Percentiles rank a stretch among this genome's conserved stretches.
These are phyloP conservation scores for Phoenicopterus ruber DNA, from an alignment of 2,113 vertebrate species.

Conservation along the genomic window DNA sequence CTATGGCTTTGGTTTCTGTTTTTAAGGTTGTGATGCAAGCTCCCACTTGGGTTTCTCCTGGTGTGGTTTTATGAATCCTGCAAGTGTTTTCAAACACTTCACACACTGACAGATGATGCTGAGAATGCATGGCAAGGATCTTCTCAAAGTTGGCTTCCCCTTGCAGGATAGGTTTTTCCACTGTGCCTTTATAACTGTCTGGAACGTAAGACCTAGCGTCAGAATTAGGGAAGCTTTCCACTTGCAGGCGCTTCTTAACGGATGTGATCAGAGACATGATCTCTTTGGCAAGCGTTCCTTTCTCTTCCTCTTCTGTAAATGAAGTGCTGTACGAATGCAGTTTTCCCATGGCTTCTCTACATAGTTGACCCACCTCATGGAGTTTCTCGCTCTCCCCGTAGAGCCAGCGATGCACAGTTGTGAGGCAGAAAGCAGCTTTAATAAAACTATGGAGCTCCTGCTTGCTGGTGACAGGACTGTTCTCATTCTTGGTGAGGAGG, in stretches of 20 bases:
- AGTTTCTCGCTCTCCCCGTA: constrained; percentile 29
- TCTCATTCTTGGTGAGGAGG: constrained; percentile 79
- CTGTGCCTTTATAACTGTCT: constrained; percentile 71
- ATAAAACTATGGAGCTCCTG: constrained; percentile 91
- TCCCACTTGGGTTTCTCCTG: not conserved
- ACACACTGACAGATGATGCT: constrained; percentile 84
- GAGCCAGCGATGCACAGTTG: constrained; percentile 77
- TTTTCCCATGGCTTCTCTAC: constrained; percentile 75
- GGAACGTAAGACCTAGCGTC: constrained; percentile 85
- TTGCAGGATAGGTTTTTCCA: constrained; percentile 51
- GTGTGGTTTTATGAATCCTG: not conserved
- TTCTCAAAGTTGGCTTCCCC: constrained; percentile 71
- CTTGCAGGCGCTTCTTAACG: constrained; percentile 72
- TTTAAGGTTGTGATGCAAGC: constrained; percentile 83
- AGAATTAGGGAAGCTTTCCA: constrained; percentile 74
- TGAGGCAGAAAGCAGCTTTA: constrained; percentile 86
- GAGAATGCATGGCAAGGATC: constrained; percentile 76
- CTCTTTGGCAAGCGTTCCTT: constrained; percentile 68
- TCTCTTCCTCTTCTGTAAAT: constrained; percentile 47
- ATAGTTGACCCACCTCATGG: constrained; percentile 35
- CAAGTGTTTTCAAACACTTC: constrained; percentile 70
- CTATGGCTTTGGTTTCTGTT: constrained; percentile 72
- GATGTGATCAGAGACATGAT: constrained; percentile 77
- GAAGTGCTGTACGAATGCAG: constrained; percentile 74
- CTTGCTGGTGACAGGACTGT: constrained; percentile 76